Percentiles rank a stretch among this genome's conserved stretches.
phyloP scores from a whole-genome alignment of 2,113 vertebrate species.

The Urocitellus parryii region DNA sequence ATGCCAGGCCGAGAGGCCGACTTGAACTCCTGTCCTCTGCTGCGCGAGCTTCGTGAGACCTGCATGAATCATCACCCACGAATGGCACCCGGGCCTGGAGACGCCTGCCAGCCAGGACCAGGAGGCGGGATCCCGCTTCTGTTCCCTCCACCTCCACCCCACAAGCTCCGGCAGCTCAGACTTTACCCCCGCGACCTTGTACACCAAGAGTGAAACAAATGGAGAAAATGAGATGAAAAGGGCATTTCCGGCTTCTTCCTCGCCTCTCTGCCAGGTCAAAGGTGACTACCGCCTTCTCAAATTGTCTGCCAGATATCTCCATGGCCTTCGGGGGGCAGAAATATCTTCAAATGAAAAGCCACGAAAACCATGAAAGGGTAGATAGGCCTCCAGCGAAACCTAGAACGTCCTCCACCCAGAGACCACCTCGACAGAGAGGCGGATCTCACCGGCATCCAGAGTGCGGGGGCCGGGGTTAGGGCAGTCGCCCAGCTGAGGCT shows the following conservation, averaged over 20 bases:
- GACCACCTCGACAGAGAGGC: too few species aligned
- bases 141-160: fast-evolving
- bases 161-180: too few species aligned
- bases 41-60: too few species aligned
- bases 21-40: conserved; percentile 55
- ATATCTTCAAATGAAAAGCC: not conserved
- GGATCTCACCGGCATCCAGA: too few species aligned
- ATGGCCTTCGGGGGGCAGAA: not conserved
- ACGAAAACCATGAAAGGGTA: not conserved
- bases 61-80: too few species aligned
- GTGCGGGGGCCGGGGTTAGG: too few species aligned
- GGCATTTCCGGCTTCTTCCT: not conserved
- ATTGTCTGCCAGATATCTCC: not conserved
- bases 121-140: fast-evolving
- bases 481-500: too few species aligned
- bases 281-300: not conserved
- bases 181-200: not conserved
- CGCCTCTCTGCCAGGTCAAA: not conserved
- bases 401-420: not conserved
- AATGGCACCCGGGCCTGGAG: too few species aligned
- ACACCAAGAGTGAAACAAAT: not conserved
- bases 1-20: conserved; percentile 77
- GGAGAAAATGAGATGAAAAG: too few species aligned
- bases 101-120: too few species aligned
- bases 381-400: not conserved